Evolutionary conservation across 2,797 vertebrate genomes (phyloP).

Genomic region (Pagetopsis macropterus): DNA sequence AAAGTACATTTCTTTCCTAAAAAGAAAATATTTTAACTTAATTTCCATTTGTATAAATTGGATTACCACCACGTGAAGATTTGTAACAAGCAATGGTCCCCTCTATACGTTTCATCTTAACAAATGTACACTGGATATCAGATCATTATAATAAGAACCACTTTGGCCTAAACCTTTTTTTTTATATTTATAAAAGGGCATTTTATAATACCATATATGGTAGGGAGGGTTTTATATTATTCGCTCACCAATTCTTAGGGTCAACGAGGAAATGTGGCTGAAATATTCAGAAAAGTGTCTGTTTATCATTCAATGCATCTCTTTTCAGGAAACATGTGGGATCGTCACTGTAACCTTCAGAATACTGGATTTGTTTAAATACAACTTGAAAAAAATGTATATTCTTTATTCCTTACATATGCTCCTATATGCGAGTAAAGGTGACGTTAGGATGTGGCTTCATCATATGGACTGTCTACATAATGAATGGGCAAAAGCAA

Average conservation of each 20-base stretch:
- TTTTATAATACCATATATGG: slow-evolving; percentile 7
- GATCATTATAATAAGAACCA: background rate
- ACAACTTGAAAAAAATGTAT: slow-evolving; percentile 46
- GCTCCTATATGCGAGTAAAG: slow-evolving; percentile 30
- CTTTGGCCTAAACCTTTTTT: background rate
- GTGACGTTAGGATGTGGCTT: slow-evolving; percentile 34
- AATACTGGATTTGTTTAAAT: slow-evolving; percentile 34
- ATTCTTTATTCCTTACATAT: slow-evolving; percentile 32
- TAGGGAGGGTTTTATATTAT: slow-evolving; percentile 9
- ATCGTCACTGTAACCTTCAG: slow-evolving; percentile 20
- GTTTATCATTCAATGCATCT: slow-evolving; percentile 3
- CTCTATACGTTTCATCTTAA: slow-evolving; percentile 24
- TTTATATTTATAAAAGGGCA: slow-evolving; percentile 10
- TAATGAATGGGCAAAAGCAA: slow-evolving; percentile 26
- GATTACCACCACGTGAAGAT: slow-evolving; percentile 23
- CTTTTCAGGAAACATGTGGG: slow-evolving; percentile 8
- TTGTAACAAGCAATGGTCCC: slow-evolving; percentile 29
- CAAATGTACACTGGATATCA: slow-evolving; percentile 27
- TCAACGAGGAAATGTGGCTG: slow-evolving; percentile 18
- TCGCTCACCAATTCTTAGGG: slow-evolving; percentile 13
- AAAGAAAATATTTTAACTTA: slow-evolving; percentile 28
- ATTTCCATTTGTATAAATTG: slow-evolving; percentile 25
- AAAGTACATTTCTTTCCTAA: slow-evolving; percentile 44
- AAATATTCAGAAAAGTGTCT: slow-evolving; percentile 30
- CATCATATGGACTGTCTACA: slow-evolving; percentile 17